Conservation (phyloP, 2,888 invertebrate genomes). For the Oligia fasciuncula region DNA sequence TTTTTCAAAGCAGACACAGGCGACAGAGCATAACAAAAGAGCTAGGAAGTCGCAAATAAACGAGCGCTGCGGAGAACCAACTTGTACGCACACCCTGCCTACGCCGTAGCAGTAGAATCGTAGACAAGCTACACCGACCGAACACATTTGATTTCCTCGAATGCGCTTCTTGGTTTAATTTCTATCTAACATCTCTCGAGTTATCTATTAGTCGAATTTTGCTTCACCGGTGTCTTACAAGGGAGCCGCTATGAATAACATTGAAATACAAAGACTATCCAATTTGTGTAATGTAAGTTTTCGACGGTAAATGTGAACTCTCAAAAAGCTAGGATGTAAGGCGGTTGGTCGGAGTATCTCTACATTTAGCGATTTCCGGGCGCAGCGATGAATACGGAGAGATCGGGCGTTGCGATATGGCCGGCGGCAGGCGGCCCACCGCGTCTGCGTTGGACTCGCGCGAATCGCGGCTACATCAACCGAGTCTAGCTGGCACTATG, state of each 20-base stretch:
- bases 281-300: slow-evolving; percentile 88
- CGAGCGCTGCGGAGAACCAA: slow-evolving; percentile 84
- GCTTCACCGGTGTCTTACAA: slow-evolving; percentile 61
- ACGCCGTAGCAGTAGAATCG: slow-evolving; percentile 66
- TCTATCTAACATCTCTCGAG: slow-evolving; percentile 36
- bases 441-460: slow-evolving; percentile 65
- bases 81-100: slow-evolving; percentile 76
- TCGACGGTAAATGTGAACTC: slow-evolving; percentile 78
- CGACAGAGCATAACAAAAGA: slow-evolving; percentile 88
- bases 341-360: slow-evolving; percentile 80
- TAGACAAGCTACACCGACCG: slow-evolving; percentile 55
- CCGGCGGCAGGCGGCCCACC: slow-evolving; percentile 70
- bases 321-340: slow-evolving; percentile 84
- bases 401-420: slow-evolving; percentile 85
- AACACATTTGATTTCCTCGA: slow-evolving; percentile 30
- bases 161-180: slow-evolving; percentile 39
- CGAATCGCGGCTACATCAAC: slow-evolving; percentile 75
- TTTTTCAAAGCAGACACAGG: slow-evolving; percentile 89
- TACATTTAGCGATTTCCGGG: slow-evolving; percentile 85
- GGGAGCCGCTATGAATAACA: slow-evolving; percentile 69
- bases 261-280: slow-evolving; percentile 80
- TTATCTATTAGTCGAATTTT: slow-evolving; percentile 54
- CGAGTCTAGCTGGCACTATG: slow-evolving; percentile 41
- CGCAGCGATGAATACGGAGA: slow-evolving; percentile 84
- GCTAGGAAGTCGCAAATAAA: slow-evolving; percentile 88